Percentiles rank a stretch among this genome's conserved stretches.
Evolutionary conservation across 2,797 vertebrate species (phyloP).

Genomic region (Myripristis jacobus): DNA sequence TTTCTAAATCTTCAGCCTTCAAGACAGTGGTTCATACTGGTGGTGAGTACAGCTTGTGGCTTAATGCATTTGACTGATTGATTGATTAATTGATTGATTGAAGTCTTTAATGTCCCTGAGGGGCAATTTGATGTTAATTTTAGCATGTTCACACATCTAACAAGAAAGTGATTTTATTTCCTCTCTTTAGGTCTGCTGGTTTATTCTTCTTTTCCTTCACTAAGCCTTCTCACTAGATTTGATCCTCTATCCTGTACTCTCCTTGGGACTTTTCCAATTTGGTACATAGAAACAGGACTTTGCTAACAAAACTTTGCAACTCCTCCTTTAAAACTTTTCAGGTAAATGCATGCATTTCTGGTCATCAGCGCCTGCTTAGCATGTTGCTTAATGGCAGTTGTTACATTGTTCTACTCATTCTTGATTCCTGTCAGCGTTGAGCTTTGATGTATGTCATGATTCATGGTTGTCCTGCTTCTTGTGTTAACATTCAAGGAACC

Average conservation of each 20-base stretch:
- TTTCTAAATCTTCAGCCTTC: constrained; percentile 69
- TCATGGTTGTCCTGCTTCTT: constrained; percentile 1
- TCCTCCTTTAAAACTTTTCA: constrained; percentile 58
- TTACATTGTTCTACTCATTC: constrained; percentile 3
- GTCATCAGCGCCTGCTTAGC: constrained; percentile 35
- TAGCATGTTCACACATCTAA: constrained; percentile 19
- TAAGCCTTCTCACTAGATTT: constrained; percentile 47
- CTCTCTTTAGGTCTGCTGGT: constrained; percentile 60
- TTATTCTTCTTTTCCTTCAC: constrained; percentile 60
- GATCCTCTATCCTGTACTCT: constrained; percentile 54
- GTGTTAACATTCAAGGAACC: neutral
- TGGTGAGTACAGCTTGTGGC: constrained; percentile 71
- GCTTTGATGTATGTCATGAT: constrained; percentile 9
- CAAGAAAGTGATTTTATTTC: constrained; percentile 54
- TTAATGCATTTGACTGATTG: neutral
- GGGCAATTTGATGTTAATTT: constrained; percentile 1
- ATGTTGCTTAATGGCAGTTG: constrained; percentile 14
- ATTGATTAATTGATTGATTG: too few relatives aligned
- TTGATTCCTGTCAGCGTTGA: neutral
- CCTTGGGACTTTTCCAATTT: constrained; percentile 62
- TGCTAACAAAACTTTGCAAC: constrained; percentile 60
- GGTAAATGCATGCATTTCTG: constrained; percentile 74
- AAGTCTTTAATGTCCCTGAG: too few relatives aligned
- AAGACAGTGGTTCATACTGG: constrained; percentile 30
- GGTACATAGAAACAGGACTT: constrained; percentile 52